Conservation (phyloP, 2,113 vertebrate genomes). For the Microcebus ravelobensis region DNA sequence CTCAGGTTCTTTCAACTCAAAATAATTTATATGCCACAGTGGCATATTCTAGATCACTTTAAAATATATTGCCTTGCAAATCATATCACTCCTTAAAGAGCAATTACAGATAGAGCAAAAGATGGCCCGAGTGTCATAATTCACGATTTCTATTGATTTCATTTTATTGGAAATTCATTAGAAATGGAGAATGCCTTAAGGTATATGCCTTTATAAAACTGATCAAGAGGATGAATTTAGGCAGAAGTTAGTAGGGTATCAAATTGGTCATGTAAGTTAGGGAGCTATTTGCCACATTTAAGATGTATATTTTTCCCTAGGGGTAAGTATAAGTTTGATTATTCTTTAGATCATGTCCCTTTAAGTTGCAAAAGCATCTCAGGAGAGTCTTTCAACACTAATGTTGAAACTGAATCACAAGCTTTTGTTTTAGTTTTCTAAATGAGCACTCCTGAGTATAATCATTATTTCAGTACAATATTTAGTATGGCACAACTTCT, state of each 20-base stretch:
- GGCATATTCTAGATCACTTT: background rate
- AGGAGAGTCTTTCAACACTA: slow-evolving; percentile 24
- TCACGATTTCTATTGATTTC: slow-evolving; percentile 37
- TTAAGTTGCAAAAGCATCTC: slow-evolving; percentile 31
- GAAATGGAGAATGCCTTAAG: slow-evolving; percentile 34
- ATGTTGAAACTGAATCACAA: slow-evolving; percentile 32
- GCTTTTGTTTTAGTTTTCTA: slow-evolving; percentile 57
- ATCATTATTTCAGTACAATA: background rate
- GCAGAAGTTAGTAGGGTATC: background rate
- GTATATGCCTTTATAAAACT: slow-evolving; percentile 30
- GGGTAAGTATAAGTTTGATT: background rate
- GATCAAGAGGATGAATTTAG: slow-evolving; percentile 18
- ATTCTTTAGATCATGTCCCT: slow-evolving; percentile 2
- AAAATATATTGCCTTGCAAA: slow-evolving; percentile 12
- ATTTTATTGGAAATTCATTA: slow-evolving; percentile 44
- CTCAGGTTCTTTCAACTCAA: background rate
- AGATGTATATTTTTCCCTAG: slow-evolving; percentile 25
- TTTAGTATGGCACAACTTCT: slow-evolving; percentile 20
- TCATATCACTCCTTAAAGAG: background rate
- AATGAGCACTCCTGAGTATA: slow-evolving; percentile 23
- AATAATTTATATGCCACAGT: slow-evolving; percentile 38
- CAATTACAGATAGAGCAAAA: slow-evolving; percentile 34
- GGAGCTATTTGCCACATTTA: slow-evolving; percentile 22
- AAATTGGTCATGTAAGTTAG: slow-evolving; percentile 24
- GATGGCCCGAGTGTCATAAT: background rate